phyloP scores from a whole-genome alignment of 2,888 invertebrate genomes.

The Eupithecia tripunctaria region DNA sequence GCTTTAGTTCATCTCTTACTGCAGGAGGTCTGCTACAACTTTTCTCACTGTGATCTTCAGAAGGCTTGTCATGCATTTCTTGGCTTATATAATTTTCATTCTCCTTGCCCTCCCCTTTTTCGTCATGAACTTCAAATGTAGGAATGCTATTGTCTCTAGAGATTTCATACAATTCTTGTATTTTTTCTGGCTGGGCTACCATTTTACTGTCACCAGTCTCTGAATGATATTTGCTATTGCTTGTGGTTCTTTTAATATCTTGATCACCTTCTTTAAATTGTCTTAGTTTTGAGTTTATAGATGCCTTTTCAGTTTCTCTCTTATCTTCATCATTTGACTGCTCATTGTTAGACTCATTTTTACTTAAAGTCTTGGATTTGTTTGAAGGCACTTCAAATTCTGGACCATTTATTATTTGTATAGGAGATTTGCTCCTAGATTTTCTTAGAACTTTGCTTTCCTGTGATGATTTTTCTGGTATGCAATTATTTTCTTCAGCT shows the following conservation, averaged over 20 bases:
- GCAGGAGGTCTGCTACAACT: neutral
- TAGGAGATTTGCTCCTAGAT: conserved; percentile 19
- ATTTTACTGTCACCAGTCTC: neutral
- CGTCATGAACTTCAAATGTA: neutral
- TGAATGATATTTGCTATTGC: neutral
- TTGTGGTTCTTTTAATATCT: neutral
- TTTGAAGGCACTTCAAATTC: neutral
- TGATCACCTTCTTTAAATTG: neutral
- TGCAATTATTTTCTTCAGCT: neutral
- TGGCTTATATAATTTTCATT: neutral
- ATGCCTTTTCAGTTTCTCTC: conserved; percentile 11
- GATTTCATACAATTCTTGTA: neutral
- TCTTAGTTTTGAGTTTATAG: neutral
- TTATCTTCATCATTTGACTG: conserved; percentile 14
- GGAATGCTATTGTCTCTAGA: neutral
- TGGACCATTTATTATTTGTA: neutral
- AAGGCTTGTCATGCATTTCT: neutral
- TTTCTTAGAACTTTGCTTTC: conserved; percentile 2
- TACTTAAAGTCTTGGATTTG: neutral
- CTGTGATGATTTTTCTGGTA: neutral
- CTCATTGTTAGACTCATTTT: conserved; percentile 1
- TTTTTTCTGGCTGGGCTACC: conserved; percentile 3
- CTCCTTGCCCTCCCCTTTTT: neutral
- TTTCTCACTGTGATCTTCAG: neutral
- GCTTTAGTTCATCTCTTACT: neutral